Percentiles rank a stretch among this genome's conserved stretches.
phyloP scores from a whole-genome alignment of 2,113 vertebrate species.

The Tetraodon nigroviridis region DNA sequence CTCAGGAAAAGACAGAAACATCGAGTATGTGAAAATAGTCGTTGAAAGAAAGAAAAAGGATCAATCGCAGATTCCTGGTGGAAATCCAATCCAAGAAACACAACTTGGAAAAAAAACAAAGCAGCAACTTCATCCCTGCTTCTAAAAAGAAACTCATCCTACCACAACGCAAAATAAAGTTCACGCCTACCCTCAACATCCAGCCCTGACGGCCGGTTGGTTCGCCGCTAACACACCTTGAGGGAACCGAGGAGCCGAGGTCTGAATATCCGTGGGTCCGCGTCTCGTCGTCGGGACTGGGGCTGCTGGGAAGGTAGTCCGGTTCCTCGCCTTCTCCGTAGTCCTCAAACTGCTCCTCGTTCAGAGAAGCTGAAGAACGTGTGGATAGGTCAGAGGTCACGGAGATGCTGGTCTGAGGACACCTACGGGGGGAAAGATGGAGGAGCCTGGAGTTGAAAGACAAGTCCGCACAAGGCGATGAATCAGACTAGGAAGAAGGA shows the following conservation, averaged over 20 bases:
- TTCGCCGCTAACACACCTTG: slow-evolving; percentile 75
- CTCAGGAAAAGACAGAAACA: not conserved
- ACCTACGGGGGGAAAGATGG: slow-evolving; percentile 67
- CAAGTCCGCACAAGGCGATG: not conserved
- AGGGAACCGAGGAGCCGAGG: slow-evolving; percentile 93
- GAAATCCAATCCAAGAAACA: too few species aligned
- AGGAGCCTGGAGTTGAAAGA: not conserved
- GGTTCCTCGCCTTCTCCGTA: slow-evolving; percentile 92
- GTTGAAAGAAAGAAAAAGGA: too few species aligned
- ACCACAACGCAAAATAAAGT: too few species aligned
- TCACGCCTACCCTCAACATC: too few species aligned
- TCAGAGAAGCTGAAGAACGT: slow-evolving; percentile 88
- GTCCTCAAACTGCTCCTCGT: slow-evolving; percentile 98
- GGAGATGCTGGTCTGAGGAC: slow-evolving; percentile 78
- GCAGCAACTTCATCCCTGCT: too few species aligned
- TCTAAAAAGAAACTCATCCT: too few species aligned
- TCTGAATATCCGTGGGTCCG: slow-evolving; percentile 90
- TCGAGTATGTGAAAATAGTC: too few species aligned
- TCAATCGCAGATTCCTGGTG: too few species aligned
- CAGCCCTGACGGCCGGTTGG: not conserved
- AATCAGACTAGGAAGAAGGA: not conserved
- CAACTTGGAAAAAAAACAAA: too few species aligned
- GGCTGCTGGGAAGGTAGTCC: slow-evolving; percentile 89
- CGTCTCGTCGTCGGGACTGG: slow-evolving; percentile 86
- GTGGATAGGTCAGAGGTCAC: slow-evolving; percentile 88